A percentile compares a stretch with the other conserved stretches of the same genome.
Conservation (phyloP, 2,888 invertebrate species). For the Physocephala rufipes region DNA sequence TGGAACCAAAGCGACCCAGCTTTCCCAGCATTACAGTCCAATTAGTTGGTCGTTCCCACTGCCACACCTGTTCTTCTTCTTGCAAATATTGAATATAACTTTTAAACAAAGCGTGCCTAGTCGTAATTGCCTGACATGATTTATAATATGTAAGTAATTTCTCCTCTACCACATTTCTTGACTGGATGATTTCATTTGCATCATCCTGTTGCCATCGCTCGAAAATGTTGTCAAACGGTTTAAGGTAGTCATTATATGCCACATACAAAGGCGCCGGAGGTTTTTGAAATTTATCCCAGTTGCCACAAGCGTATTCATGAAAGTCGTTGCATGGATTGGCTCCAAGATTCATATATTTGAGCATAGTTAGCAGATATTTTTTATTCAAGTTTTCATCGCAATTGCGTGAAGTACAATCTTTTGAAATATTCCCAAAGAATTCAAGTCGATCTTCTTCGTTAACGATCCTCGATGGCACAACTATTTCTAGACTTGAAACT, state of each 20-base stretch:
- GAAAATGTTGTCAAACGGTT: conserved; percentile 39
- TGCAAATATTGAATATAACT: conserved; percentile 48
- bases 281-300: conserved; percentile 50
- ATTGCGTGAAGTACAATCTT: conserved; percentile 46
- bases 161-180: conserved; percentile 47
- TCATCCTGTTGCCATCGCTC: conserved; percentile 37
- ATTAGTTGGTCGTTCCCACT: conserved; percentile 31
- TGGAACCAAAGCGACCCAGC: conserved; percentile 54
- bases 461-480: too few species aligned
- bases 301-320: conserved; percentile 54
- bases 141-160: conserved; percentile 50
- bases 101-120: conserved; percentile 34
- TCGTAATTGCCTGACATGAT: conserved; percentile 43
- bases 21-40: conserved; percentile 51
- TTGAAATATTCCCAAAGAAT: too few species aligned
- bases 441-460: too few species aligned
- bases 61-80: conserved; percentile 20
- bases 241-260: not conserved
- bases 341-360: conserved; percentile 47
- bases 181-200: not conserved
- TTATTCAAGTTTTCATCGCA: conserved; percentile 50
- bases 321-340: conserved; percentile 55
- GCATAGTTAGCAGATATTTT: conserved; percentile 48
- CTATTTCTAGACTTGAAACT: too few species aligned
- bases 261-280: conserved; percentile 28